Base-by-base conservation (phyloP, 2,888 invertebrate genomes). In the Synanthedon vespiformis region DNA sequence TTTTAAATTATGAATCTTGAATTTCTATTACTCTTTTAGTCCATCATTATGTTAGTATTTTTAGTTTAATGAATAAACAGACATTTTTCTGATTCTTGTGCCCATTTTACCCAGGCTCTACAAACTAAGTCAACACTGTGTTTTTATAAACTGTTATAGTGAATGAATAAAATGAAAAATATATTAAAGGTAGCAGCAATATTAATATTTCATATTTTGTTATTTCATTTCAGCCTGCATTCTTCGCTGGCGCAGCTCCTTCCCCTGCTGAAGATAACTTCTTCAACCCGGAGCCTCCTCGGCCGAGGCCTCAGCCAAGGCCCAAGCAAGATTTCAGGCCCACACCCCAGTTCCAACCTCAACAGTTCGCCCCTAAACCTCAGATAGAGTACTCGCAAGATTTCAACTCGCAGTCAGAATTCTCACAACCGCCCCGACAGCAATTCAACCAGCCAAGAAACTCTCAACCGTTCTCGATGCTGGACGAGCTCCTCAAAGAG, bases 401-500 rank as follows among this genome's bases (percentile, higher is more conserved):
- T 49, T n/a, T 49, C 22, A 66, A 68, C 57, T 60, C 14, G 52
- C 64, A 12, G 55, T 63, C 56, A 13, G 54, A 54, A 48, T 59
- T 57, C 52, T 57, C 56, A 54, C 65, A 53, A 57, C 53, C 56
- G 3, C 56, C 48, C 16, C 58, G 48, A 13, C 58, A 64, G 58
- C 63, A 67, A 55, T 59, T 59, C 55, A 65, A 70, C 52, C 71
- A 76, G 54, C 65, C 68, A 2, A 65, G 65, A 55, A 59, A 61
- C 40, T 44, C 53, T 11, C 51, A 55, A 41, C 72, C 67, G 49
- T 88, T 70, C 74, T 89, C 78, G 52, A 88, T 95, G 75, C 85
- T 95, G 50, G 95, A 95, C 70, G 93, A 95, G 69, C 89, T 95
- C 51, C 91, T 94, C 51, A 92, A 93, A 69, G 95, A 95, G 64